Evolutionary conservation across 2,797 vertebrate species (phyloP), one percentile per base, ranked within the genome.

Genomic region (Silurus lanzhouensis): DNA sequence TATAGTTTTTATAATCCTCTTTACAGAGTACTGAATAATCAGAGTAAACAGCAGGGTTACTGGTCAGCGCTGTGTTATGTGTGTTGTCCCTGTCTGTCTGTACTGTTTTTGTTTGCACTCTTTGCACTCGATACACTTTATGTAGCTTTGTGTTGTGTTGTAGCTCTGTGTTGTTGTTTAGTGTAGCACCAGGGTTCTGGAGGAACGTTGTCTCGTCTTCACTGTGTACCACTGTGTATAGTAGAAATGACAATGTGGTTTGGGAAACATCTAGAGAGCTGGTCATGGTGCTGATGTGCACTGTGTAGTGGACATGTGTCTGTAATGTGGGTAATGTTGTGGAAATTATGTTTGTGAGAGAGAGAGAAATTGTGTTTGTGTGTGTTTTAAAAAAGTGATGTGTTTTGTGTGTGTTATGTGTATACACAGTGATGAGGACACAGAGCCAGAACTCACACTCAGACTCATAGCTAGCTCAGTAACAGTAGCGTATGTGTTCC

Each of bases 241-340:
- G 31, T 38, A 38, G 31, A 38, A 38, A 38, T 38, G 31, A 38
- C 31, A 38, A 38, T 64, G 74, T 78, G 63, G n/a, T 82, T 48
- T 74, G 15, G 44, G 44, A 31, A 5, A 5, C 9, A 13, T 3
- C 15, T 9, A 13, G 44, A 12, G 5, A 68, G 4, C 66, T 68
- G 27, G 2, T 63, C 52, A 48, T 27, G 22, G 15, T 61, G 60
- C 15, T 61, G 20, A 7, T 10, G n/a, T 27, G 38, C 3, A 46
- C 5, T 19, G 2, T 25, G 15, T 63, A 55, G 63, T 66, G 12
- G 22, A 75, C 12, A 20, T 25, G 5, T 17, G 13, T 61, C 57
- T 57, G 46, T 31, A 64, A 81, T 75, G 48, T 78, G 78, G 74
- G 75, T 84, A 64, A 74, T 86, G 83, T 87, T 87, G 83, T 75